These are phyloP conservation scores for Ceraclea dissimilis DNA, from an alignment of 2,888 invertebrate genomes.

Conservation along the genomic window DNA sequence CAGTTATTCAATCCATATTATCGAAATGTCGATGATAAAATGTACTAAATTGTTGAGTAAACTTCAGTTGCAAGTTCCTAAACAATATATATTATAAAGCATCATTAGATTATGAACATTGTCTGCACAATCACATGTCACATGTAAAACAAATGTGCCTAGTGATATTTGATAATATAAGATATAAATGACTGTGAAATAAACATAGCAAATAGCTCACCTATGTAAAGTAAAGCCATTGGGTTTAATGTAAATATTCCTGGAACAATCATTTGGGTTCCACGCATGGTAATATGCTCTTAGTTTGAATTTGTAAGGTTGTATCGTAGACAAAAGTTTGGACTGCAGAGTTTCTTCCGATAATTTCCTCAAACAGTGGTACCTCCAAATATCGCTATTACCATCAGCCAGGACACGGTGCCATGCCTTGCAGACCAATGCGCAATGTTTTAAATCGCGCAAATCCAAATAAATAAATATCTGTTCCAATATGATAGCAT, in stretches of 20 bases:
- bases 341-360: constrained; percentile 82
- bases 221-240: constrained; percentile 95
- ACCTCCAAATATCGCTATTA: constrained; percentile 92
- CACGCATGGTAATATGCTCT: constrained; percentile 92
- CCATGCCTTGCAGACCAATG: constrained; percentile 91
- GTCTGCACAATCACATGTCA: too few relatives aligned
- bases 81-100: too few relatives aligned
- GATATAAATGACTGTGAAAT: too few relatives aligned
- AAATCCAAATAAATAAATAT: constrained; percentile 88
- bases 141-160: too few relatives aligned
- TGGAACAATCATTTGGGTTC: constrained; percentile 95
- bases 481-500: constrained; percentile 77
- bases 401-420: constrained; percentile 83
- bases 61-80: too few relatives aligned
- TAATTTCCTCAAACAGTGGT: constrained; percentile 78
- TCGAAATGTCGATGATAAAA: too few relatives aligned
- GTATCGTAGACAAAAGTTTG: constrained; percentile 79
- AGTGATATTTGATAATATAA: too few relatives aligned
- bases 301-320: constrained; percentile 88
- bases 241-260: constrained; percentile 93
- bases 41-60: too few relatives aligned
- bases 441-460: constrained; percentile 80
- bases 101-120: too few relatives aligned
- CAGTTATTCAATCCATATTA: too few relatives aligned
- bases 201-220: constrained; percentile 33